A percentile compares a stretch with the other conserved stretches of the same genome.
Evolutionary conservation across 2,113 vertebrate genomes (phyloP).

Genomic region (Apistogramma diplotaenia): DNA sequence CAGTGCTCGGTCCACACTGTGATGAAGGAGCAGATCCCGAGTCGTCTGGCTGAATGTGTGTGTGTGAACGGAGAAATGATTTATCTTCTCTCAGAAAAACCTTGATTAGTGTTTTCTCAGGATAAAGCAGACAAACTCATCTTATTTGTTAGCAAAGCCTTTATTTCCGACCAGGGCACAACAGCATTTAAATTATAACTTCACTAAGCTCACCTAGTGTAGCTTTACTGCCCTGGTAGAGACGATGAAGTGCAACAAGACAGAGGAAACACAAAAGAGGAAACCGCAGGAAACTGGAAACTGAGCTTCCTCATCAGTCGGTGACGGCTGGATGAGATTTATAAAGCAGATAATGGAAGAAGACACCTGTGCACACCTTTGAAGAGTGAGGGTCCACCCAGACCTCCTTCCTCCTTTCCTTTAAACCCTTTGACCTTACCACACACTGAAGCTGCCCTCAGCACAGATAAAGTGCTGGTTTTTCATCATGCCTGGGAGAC

Average conservation of each 20-base stretch:
- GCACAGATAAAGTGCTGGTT: neutral
- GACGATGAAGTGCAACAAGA: neutral
- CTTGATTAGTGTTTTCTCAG: too few relatives aligned
- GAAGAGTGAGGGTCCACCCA: neutral
- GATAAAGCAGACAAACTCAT: too few relatives aligned
- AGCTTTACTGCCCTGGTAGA: too few relatives aligned
- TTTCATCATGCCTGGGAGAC: too few relatives aligned
- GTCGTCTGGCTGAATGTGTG: neutral
- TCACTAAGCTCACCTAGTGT: too few relatives aligned
- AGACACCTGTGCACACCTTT: slow-evolving; percentile 9
- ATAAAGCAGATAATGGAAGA: neutral
- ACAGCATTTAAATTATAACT: too few relatives aligned
- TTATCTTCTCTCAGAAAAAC: too few relatives aligned
- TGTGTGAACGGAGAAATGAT: too few relatives aligned
- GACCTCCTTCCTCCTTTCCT: neutral
- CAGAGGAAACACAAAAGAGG: neutral
- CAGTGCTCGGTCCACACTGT: neutral
- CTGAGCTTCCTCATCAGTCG: slow-evolving; percentile 13
- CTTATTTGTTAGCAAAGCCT: too few relatives aligned
- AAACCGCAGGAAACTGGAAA: neutral
- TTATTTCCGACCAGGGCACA: too few relatives aligned
- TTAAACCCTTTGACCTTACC: neutral
- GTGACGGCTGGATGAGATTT: neutral
- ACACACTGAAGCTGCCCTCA: neutral
- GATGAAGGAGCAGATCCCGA: neutral